phyloP scores from a whole-genome alignment of 2,113 vertebrate species.

The Polyodon spathula region DNA sequence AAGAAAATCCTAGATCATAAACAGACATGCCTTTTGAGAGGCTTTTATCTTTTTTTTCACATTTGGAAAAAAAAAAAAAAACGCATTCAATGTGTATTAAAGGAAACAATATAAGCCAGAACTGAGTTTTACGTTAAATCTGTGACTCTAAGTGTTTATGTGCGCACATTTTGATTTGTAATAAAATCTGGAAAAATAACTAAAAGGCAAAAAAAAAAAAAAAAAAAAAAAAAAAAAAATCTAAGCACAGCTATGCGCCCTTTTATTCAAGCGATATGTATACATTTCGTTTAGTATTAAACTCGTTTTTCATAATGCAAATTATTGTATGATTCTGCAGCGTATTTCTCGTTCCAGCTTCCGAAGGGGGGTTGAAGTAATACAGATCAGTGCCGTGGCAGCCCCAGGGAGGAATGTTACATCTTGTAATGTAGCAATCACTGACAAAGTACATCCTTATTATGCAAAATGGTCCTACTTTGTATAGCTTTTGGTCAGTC shows the following conservation, averaged over 20 bases:
- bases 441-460: slow-evolving; percentile 48
- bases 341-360: slow-evolving; percentile 14
- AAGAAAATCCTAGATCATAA: no score
- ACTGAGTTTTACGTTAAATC: background rate
- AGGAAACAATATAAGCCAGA: slow-evolving; percentile 6
- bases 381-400: slow-evolving; percentile 17
- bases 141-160: background rate
- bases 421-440: slow-evolving; percentile 52
- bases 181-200: background rate
- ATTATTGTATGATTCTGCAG: background rate
- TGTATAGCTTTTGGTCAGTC: slow-evolving; percentile 26
- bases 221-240: background rate
- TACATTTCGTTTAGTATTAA: background rate
- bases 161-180: slow-evolving; percentile 2
- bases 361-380: slow-evolving; percentile 13
- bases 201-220: background rate
- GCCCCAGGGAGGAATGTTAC: slow-evolving; percentile 39
- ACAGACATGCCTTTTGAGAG: slow-evolving; percentile 5
- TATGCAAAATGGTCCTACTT: slow-evolving; percentile 39
- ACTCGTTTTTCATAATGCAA: slow-evolving; percentile 3
- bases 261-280: background rate
- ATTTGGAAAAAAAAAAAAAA: slow-evolving; percentile 5
- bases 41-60: slow-evolving; percentile 9
- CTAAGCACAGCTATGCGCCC: no score
- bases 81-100: slow-evolving; percentile 9